These are phyloP conservation scores for Oreortyx pictus DNA, from an alignment of 2,797 vertebrate species.

Conservation along the genomic window DNA sequence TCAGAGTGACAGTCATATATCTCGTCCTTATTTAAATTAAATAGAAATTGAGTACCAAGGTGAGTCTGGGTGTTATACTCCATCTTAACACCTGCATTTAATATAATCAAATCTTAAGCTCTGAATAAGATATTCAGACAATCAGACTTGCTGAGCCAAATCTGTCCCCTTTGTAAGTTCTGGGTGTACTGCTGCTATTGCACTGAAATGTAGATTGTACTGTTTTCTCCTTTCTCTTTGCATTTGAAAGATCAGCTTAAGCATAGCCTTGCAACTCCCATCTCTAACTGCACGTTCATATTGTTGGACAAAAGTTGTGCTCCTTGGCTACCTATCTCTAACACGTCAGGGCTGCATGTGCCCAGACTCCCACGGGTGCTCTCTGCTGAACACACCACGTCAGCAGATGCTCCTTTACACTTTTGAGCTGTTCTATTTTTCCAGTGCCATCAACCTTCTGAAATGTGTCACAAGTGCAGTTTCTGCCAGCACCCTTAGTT, in stretches of 20 bases:
- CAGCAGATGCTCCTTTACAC: background rate
- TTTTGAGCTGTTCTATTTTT: conserved; percentile 31
- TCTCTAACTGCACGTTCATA: background rate
- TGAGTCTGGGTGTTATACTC: background rate
- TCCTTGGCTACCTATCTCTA: conserved; percentile 46
- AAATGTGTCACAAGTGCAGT: background rate
- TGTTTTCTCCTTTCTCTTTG: conserved; percentile 8
- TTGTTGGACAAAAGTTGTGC: background rate
- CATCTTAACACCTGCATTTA: background rate
- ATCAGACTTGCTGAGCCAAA: background rate
- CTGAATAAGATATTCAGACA: background rate
- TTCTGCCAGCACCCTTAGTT: background rate
- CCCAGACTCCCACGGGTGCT: background rate
- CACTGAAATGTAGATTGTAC: background rate
- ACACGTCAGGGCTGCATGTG: background rate
- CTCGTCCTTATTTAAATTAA: background rate
- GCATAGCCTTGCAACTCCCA: background rate
- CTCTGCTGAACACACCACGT: background rate
- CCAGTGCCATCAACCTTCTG: conserved; percentile 19
- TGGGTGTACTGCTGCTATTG: background rate
- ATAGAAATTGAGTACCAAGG: background rate
- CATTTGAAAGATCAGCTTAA: background rate
- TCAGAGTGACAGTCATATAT: background rate
- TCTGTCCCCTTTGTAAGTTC: background rate
- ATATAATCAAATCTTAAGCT: background rate